Evolutionary conservation across 2,797 vertebrate species (phyloP).

Genomic region (Peromyscus attwateri): DNA sequence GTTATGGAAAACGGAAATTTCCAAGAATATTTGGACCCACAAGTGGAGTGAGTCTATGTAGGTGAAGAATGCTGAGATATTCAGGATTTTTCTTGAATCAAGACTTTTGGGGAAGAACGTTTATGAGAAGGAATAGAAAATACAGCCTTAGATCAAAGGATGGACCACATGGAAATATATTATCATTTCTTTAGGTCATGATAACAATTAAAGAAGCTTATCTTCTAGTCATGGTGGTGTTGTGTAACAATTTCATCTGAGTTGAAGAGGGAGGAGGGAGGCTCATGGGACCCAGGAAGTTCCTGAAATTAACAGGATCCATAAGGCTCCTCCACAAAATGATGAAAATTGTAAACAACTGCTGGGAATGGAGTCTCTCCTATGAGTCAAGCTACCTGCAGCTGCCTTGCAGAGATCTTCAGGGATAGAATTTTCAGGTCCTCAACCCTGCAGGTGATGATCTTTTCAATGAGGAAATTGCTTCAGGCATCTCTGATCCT

Average conservation of each 20-base stretch:
- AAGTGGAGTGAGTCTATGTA: neutral
- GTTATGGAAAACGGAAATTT: neutral
- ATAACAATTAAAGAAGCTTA: neutral
- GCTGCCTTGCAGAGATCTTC: neutral
- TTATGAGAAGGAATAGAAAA: neutral
- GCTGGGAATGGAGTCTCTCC: neutral
- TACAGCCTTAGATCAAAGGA: neutral
- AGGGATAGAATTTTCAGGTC: neutral
- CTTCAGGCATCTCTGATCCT: neutral
- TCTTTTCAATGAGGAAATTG: neutral
- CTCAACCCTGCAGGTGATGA: neutral
- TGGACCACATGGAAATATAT: neutral
- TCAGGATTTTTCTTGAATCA: neutral
- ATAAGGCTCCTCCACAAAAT: neutral
- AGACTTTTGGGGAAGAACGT: neutral
- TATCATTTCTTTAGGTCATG: neutral
- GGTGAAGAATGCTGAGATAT: neutral
- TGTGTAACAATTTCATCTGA: neutral
- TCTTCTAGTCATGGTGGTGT: neutral
- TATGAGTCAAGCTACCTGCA: neutral
- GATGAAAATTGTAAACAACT: neutral
- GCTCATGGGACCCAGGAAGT: neutral
- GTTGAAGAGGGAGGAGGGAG: neutral
- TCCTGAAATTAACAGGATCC: neutral
- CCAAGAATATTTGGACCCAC: neutral